Conservation (phyloP, 92 coral and sea anemone genomes). For the Phenganax marumi region DNA sequence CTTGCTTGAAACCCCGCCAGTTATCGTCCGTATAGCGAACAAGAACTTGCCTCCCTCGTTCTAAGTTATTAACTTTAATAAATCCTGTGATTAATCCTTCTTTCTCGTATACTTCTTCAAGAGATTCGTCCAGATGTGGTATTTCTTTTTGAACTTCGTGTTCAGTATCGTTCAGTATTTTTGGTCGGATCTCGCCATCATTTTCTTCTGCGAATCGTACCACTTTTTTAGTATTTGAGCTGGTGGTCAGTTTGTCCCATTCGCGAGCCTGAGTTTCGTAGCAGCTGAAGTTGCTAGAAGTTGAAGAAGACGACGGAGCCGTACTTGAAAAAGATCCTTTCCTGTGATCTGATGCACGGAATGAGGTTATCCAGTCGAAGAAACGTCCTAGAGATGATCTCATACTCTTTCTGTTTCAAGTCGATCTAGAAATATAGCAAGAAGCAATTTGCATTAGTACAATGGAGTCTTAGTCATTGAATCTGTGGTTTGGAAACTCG, state of each 20-base stretch:
- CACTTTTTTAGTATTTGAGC: slow-evolving; percentile 4
- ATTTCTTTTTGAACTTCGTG: neutral
- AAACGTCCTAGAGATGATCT: neutral
- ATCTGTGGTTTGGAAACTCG: too few relatives aligned
- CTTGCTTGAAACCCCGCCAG: slow-evolving; percentile 7
- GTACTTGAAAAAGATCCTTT: neutral
- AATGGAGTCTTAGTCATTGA: too few relatives aligned
- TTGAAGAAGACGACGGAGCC: neutral
- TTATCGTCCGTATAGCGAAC: slow-evolving; percentile 34
- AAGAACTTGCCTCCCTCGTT: slow-evolving; percentile 26
- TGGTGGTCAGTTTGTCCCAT: neutral
- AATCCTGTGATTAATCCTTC: slow-evolving; percentile 11
- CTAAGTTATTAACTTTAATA: slow-evolving; percentile 12
- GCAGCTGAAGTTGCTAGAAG: neutral
- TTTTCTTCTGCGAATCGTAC: neutral
- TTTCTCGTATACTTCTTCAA: slow-evolving; percentile 29
- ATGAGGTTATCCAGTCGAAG: neutral
- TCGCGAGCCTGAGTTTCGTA: neutral
- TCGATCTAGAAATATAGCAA: neutral
- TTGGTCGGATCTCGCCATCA: neutral
- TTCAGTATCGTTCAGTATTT: neutral
- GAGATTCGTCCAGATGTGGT: neutral
- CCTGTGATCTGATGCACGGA: neutral
- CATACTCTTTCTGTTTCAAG: neutral
- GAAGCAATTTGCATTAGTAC: neutral